Base-by-base conservation (phyloP, 2,888 invertebrate species). In the Monoplex corrugatus region DNA sequence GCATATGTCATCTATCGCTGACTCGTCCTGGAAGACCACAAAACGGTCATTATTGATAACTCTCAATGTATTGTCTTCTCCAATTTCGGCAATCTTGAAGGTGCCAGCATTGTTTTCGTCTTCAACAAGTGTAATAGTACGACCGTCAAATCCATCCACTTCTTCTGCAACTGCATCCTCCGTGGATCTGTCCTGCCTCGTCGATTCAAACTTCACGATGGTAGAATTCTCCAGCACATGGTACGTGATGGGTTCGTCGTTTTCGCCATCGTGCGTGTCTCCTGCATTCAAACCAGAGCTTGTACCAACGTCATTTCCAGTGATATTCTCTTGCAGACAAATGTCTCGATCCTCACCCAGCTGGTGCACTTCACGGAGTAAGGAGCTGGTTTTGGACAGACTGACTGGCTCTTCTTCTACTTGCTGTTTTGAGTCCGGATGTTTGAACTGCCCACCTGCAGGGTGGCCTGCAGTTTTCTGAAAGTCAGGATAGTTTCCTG, bases 71-170 rank as follows among this genome's bases (percentile, higher is more conserved):
- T 82, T 88, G 83, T 83, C 88, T 32, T 63, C 68, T 23, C 68
- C 83, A 6, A 68, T 35, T 16, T 50, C 83, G 8, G 88, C 82
- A 43, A 88, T 57, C 40, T 82, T 88, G 88, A 88, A 83, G 28
- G 88, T 88, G 35, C 68, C 88, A 0, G 45, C 82, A 68, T 82
- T 68, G 83, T 83, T 83, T n/a, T 82, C 88, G 63, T 88, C 88
- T 44, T 82, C 88, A 16, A 88, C 88, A 23, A 88, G 82, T 13
- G 63, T 87, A 83, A 90, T 83, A 45, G 84, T 72, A 28, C 78
- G 87, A 38, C 86, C 86, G 32, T 86, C 86, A 43, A 68, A 86
- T n/a, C 40, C 68, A n/a, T 44, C 44, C n/a, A n/a, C 68, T 13
- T 78, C 78, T 2, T 68, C 84, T 38, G 84, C 84, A 2, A 13